Evolutionary conservation across 2,797 vertebrate species (phyloP).

Genomic region (Antennarius maculatus): DNA sequence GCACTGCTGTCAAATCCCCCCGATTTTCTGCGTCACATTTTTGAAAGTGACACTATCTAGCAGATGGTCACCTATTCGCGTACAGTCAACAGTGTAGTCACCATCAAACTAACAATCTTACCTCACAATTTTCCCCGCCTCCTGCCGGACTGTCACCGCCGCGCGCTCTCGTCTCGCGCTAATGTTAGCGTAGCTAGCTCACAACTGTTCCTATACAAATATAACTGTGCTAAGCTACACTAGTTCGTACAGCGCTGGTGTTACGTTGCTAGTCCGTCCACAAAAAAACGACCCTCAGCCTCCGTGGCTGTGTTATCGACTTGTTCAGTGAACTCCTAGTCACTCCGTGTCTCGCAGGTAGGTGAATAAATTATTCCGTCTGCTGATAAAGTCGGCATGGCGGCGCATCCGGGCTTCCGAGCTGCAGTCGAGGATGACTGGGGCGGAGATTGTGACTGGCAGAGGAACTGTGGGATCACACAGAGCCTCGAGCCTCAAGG

Average conservation of each 20-base stretch:
- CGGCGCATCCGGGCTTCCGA: slow-evolving; percentile 76
- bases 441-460: slow-evolving; percentile 58
- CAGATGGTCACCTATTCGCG: slow-evolving; percentile 43
- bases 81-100: slow-evolving; percentile 57
- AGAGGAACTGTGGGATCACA: slow-evolving; percentile 20
- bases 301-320: slow-evolving; percentile 17
- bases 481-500: slow-evolving; percentile 13
- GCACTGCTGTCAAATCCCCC: background rate
- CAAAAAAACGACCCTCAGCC: background rate
- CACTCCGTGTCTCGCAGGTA: slow-evolving; percentile 45
- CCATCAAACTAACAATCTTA: slow-evolving; percentile 73
- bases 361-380: slow-evolving; percentile 64
- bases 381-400: slow-evolving; percentile 68
- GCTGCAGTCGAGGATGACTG: slow-evolving; percentile 56
- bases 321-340: slow-evolving; percentile 54
- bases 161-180: slow-evolving; percentile 55
- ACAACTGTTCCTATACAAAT: slow-evolving; percentile 47
- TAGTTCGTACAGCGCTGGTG: background rate
- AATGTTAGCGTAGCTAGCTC: slow-evolving; percentile 71
- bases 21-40: background rate
- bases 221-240: slow-evolving; percentile 27
- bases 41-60: slow-evolving; percentile 34
- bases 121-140: slow-evolving; percentile 70
- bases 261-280: background rate
- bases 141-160: slow-evolving; percentile 66